These are phyloP conservation scores for Nemoura dubitans DNA, from an alignment of 2,888 invertebrate species.

Conservation along the genomic window DNA sequence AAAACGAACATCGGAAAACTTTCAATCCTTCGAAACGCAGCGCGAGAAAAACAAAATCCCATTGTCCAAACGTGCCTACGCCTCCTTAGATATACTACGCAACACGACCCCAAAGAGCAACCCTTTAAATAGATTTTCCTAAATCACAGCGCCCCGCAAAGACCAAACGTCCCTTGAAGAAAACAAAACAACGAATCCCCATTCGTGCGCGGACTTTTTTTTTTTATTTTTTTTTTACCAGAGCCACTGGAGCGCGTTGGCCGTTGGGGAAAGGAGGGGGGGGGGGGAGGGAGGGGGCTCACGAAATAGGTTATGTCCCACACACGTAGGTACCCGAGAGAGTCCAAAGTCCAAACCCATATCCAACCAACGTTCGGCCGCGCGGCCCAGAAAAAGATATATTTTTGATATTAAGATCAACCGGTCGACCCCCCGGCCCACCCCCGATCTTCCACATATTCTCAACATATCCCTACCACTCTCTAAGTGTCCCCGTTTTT, in stretches of 20 bases:
- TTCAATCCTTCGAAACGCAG: background rate
- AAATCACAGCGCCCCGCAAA: too few species aligned
- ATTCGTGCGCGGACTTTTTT: background rate
- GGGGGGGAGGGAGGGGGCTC: background rate
- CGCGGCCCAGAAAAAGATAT: background rate
- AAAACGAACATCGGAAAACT: background rate
- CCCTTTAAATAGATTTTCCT: too few species aligned
- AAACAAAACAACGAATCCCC: background rate
- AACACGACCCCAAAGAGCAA: too few species aligned
- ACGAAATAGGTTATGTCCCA: background rate
- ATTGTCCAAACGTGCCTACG: too few species aligned
- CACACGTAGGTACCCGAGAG: background rate
- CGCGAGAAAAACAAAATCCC: background rate
- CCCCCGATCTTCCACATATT: background rate
- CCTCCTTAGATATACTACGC: too few species aligned
- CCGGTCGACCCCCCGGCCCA: too few species aligned
- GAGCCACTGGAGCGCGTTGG: background rate
- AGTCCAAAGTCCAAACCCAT: background rate
- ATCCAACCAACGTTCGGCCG: background rate
- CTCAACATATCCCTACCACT: conserved; percentile 7
- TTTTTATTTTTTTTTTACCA: too few species aligned
- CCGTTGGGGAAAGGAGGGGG: background rate
- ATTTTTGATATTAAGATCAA: background rate
- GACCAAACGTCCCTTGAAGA: background rate
- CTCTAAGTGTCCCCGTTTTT: background rate